Evolutionary conservation across 2,888 invertebrate genomes (phyloP), one percentile per base, ranked within the genome.

Genomic region (Scrobipalpa costella): DNA sequence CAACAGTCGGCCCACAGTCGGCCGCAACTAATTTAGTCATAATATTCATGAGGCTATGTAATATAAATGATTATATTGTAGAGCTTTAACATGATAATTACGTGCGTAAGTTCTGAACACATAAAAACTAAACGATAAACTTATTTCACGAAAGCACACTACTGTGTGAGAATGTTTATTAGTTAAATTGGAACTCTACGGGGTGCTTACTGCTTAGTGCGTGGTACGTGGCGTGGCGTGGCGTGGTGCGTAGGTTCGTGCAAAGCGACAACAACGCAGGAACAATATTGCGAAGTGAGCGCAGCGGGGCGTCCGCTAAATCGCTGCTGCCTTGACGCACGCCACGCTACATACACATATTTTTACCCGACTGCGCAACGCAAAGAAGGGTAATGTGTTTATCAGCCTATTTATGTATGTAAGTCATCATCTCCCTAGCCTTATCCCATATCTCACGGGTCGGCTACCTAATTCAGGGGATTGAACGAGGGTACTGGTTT

Each of bases 251-350:
- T n/a, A 13, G 15, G 13, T 15, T n/a, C 7, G 15, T 15, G 17
- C 27, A 34, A 34, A 55, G 27, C 55, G 55, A 55, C 55, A 34
- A 55, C 50, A 34, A 55, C 50, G 50, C 55, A 55, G 34, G 55
- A 55, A 55, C 55, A 55, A 55, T 55, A 58, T 58, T 40, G 40
- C 40, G 58, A 58, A 58, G 58, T 40, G 58, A 13, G 15, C 19
- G 55, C 52, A 9, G 34, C 50, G 58, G 38, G 61, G 34, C 6
- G 55, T 49, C 36, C 60, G 44, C 63, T 63, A 63, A 63, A 61
- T 65, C 63, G 36, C 63, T 19, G 49, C 7, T 19, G 49, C 7
- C 62, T 34, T 15, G 62, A 38, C 47, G 27, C 34, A n/a, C 27
- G 55, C 34, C 55, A 55, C 15, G 55, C 27, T 34, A 27, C 27